These are phyloP conservation scores for Kryptopterus vitreolus DNA, from an alignment of 2,797 vertebrate genomes.

Conservation along the genomic window DNA sequence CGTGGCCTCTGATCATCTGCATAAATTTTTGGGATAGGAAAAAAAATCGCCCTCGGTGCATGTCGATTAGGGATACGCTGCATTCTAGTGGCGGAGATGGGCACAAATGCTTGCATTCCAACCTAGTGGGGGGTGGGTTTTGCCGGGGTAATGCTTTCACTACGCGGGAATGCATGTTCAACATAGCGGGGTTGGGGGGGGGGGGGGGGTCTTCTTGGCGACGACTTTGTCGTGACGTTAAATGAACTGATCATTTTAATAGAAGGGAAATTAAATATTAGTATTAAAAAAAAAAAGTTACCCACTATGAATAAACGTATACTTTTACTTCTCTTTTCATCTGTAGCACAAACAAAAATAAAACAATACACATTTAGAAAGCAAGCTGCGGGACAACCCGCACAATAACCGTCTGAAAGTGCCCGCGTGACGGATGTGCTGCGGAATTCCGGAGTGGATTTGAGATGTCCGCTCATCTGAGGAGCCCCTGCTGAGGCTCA, in stretches of 20 bases:
- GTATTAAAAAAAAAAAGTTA: constrained; percentile 13
- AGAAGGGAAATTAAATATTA: neutral
- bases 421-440: neutral
- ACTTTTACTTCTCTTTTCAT: neutral
- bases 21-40: too few species aligned
- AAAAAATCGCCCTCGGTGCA: too few species aligned
- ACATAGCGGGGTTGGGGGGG: too few species aligned
- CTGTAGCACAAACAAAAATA: neutral
- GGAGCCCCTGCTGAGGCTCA: constrained; percentile 6
- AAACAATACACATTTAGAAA: neutral
- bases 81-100: too few species aligned
- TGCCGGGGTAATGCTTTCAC: too few species aligned
- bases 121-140: neutral
- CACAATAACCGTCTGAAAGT: neutral
- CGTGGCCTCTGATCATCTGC: too few species aligned
- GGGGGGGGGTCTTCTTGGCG: too few species aligned
- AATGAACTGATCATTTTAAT: constrained; percentile 23
- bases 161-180: too few species aligned
- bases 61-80: too few species aligned
- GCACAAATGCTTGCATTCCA: too few species aligned
- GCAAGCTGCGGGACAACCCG: neutral
- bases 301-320: neutral
- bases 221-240: too few species aligned
- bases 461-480: neutral
- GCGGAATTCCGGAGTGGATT: neutral